Base-by-base conservation (phyloP, 2,797 vertebrate genomes). In the Bradypodion ventrale region DNA sequence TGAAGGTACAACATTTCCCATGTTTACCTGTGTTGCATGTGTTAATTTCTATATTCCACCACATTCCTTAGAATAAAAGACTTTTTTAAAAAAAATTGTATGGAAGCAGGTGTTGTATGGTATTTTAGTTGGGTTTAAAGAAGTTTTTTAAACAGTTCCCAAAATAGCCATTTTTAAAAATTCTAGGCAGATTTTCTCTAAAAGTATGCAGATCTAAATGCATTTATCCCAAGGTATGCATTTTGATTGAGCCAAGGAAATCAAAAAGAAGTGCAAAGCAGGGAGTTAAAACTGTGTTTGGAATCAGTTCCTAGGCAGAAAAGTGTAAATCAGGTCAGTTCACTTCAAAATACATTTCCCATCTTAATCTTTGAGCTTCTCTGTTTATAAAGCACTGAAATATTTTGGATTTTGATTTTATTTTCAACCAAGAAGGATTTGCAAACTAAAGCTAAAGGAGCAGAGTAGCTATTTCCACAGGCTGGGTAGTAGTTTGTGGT, bases 401-500 rank as follows among this genome's bases (percentile, higher is more conserved):
- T 44, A 16, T 75, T 75, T 44, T 8, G 15, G 46, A 10, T 1
- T 40, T 49, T 65, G 59, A 44, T 49, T 29, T 23, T 44, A 72
- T 75, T 80, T 60, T 72, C 72, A 69, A 13, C 6, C 5, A 4
- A 60, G 37, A 60, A 40, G 75, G 72, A 46, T 44, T 85, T 81
- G 73, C 27, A n/a, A n/a, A 37, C 69, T 8, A 49, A 44, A 46
- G 25, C 32, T 46, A 66, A 46, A 40, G 32, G 9, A 40, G 75
- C 59, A 81, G 60, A 42, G 21, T 32, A 68, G 68, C 29, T 59
- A 1, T 66, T 80, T 86, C 82, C 77, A 83, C 66, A 27, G 76
- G 40, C 65, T 12, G 63, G 40, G 84, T 85, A 81, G 78, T 66
- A 25, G 69, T 81, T 85, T 81, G 84, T 60, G 84, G 78, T 46